phyloP scores from a whole-genome alignment of 2,113 vertebrate species.

The Dicerorhinus sumatrensis region DNA sequence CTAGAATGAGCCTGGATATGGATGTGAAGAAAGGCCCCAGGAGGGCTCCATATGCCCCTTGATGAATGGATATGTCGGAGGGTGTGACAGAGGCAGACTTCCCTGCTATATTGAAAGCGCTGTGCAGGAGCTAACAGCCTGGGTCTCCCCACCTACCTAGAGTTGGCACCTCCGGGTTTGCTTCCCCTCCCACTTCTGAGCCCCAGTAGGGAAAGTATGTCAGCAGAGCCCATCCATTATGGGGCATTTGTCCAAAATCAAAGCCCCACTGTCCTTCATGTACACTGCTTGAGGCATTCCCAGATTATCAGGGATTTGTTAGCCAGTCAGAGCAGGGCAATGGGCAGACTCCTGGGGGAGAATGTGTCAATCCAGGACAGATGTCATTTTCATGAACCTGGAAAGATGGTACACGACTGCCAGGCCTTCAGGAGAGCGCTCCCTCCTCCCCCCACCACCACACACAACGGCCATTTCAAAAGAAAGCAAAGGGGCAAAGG shows the following conservation, averaged over 20 bases:
- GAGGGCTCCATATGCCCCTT: neutral
- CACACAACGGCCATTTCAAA: neutral
- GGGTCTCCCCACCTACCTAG: neutral
- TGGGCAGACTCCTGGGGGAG: neutral
- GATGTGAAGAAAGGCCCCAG: neutral
- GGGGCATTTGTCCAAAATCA: neutral
- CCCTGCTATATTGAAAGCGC: neutral
- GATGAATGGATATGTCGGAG: neutral
- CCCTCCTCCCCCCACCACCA: neutral
- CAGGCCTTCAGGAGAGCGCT: neutral
- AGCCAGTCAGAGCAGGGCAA: constrained; percentile 32
- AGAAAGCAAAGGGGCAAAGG: neutral
- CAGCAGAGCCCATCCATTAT: neutral
- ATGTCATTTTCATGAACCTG: neutral
- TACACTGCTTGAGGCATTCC: neutral
- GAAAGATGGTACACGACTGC: neutral
- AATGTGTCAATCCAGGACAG: neutral
- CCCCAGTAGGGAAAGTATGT: neutral
- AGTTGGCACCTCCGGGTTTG: neutral
- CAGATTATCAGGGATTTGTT: constrained; percentile 13
- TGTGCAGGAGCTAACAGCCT: rapidly evolving
- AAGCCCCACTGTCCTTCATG: neutral
- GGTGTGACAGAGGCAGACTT: neutral
- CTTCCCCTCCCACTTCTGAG: neutral
- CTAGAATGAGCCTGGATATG: neutral